Conservation (phyloP, 1,140 invertebrate genomes). For the Trachymyrmex septentrionalis region DNA sequence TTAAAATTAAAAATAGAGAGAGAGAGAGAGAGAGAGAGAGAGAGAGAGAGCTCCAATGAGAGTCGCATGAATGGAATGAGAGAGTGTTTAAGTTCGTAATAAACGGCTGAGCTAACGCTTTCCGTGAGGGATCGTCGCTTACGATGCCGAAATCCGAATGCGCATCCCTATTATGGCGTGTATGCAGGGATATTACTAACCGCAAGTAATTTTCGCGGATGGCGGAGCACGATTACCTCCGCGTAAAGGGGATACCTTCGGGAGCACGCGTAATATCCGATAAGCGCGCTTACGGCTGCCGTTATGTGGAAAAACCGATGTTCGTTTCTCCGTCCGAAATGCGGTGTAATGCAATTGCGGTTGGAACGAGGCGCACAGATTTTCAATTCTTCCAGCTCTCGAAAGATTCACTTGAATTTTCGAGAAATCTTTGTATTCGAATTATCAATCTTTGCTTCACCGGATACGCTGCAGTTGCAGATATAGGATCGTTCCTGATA, state of each 20-base stretch:
- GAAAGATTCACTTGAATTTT: background rate
- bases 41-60: too few species aligned
- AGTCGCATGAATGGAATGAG: background rate
- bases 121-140: conserved; percentile 30
- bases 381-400: background rate
- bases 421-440: background rate
- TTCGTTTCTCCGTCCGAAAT: background rate
- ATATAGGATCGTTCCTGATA: background rate
- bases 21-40: background rate
- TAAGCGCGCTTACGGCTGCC: background rate
- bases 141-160: conserved; percentile 25
- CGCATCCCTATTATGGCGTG: background rate
- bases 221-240: conserved; percentile 9
- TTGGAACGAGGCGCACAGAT: background rate
- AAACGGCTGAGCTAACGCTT: conserved; percentile 9
- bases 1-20: background rate
- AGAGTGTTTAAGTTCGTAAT: background rate
- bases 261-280: background rate
- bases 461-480: background rate
- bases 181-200: conserved; percentile 32
- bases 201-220: conserved; percentile 57
- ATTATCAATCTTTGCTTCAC: conserved; percentile 8
- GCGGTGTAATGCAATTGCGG: conserved; percentile 7
- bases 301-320: background rate
- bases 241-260: background rate